Evolutionary conservation across 2,888 invertebrate species (phyloP).

Genomic region (Cheilosia vernalis): DNA sequence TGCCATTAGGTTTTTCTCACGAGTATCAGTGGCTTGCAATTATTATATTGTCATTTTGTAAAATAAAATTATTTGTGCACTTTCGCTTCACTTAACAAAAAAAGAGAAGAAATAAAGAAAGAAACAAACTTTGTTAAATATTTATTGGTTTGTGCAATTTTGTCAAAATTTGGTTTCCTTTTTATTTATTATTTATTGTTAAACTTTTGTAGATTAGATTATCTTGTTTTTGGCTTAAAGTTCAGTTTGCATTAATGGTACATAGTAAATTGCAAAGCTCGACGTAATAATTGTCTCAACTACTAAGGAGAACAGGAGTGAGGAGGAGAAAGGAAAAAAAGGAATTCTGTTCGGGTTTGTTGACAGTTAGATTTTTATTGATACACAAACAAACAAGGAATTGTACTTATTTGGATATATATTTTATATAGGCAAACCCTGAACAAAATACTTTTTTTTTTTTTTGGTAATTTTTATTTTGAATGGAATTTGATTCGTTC

Average conservation of each 20-base stretch:
- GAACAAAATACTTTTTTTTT: conserved; percentile 70
- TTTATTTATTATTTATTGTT: conserved; percentile 72
- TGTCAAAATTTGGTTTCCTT: conserved; percentile 57
- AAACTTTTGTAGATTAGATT: conserved; percentile 67
- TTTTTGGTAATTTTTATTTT: not conserved
- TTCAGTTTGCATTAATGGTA: conserved; percentile 35
- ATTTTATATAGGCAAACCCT: conserved; percentile 42
- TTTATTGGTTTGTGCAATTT: conserved; percentile 75
- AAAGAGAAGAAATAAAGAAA: not conserved
- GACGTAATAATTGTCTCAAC: conserved; percentile 34
- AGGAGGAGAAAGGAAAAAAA: conserved; percentile 24
- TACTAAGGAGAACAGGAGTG: not conserved
- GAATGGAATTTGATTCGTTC: conserved; percentile 7
- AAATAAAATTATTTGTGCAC: conserved; percentile 40
- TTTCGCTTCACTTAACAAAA: conserved; percentile 26
- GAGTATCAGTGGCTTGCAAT: conserved; percentile 20
- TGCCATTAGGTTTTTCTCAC: conserved; percentile 64
- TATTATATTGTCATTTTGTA: conserved; percentile 13
- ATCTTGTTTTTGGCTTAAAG: conserved; percentile 38
- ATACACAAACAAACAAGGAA: conserved; percentile 13
- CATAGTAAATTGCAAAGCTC: conserved; percentile 44
- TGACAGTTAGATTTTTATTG: conserved; percentile 23
- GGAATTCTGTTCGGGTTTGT: conserved; percentile 73
- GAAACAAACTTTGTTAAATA: conserved; percentile 64
- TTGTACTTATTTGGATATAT: conserved; percentile 57